phyloP scores from a whole-genome alignment of 37 sponge, comb jelly and placozoan genomes.

The Hexactinellida sp. region DNA sequence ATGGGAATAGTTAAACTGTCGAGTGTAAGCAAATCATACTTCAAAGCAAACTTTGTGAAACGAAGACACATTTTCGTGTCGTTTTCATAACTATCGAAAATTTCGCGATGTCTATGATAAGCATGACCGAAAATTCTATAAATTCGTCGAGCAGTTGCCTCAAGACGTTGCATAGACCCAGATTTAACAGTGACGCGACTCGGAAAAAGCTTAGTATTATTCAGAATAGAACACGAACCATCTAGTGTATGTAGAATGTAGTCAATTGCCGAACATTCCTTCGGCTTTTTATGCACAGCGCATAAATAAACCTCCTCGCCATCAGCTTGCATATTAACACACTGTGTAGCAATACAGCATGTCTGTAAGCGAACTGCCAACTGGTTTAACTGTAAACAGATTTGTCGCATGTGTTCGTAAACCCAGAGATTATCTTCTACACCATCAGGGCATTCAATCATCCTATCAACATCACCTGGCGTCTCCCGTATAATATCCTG shows the following conservation, averaged over 20 bases:
- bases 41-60: conserved; percentile 69
- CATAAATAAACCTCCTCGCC: conserved; percentile 95
- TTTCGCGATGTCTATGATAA: conserved; percentile 71
- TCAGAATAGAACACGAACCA: conserved; percentile 82
- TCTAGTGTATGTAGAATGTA: conserved; percentile 96
- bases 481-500: conserved; percentile 69
- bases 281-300: conserved; percentile 89
- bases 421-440: conserved; percentile 89
- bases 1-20: conserved; percentile 76
- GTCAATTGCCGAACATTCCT: conserved; percentile 96
- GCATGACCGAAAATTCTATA: conserved; percentile 96
- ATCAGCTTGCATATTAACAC: conserved; percentile 78
- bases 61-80: conserved; percentile 74
- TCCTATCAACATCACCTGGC: conserved; percentile 55
- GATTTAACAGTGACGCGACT: conserved; percentile 81
- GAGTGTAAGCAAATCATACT: conserved; percentile 73
- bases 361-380: conserved; percentile 70
- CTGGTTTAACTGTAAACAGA: conserved; percentile 79
- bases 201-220: conserved; percentile 91
- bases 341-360: conserved; percentile 45
- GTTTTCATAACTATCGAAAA: conserved; percentile 78
- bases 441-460: conserved; percentile 46
- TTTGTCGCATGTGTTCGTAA: conserved; percentile 91
- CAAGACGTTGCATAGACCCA: conserved; percentile 57
- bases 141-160: conserved; percentile 71